A percentile compares a stretch with the other conserved stretches of the same genome.
Conservation (phyloP, 2,888 invertebrate genomes). For the Drosophila mercatorum region DNA sequence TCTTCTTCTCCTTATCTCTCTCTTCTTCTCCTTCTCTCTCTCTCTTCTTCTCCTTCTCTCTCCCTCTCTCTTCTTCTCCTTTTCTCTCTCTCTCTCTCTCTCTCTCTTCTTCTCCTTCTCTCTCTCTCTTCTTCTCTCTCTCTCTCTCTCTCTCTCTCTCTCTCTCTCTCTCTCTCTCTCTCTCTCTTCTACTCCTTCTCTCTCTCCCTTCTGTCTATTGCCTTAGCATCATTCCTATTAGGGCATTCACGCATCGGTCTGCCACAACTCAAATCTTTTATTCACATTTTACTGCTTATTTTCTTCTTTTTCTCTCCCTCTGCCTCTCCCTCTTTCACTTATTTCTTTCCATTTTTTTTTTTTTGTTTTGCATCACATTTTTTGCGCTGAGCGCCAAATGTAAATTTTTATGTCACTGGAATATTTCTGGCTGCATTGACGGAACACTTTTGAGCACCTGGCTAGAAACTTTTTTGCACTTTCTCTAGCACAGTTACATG, state of each 20-base stretch:
- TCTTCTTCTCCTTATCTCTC: not conserved
- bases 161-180: not conserved
- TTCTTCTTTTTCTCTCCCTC: slow-evolving; percentile 3
- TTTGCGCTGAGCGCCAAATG: slow-evolving; percentile 47
- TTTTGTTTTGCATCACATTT: slow-evolving; percentile 5
- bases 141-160: not conserved
- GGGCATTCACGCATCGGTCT: not conserved
- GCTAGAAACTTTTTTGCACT: slow-evolving; percentile 31
- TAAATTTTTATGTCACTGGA: slow-evolving; percentile 61
- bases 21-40: not conserved
- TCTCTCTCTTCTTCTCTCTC: not conserved
- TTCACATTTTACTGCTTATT: slow-evolving; percentile 6
- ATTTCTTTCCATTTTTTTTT: slow-evolving; percentile 10
- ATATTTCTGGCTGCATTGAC: slow-evolving; percentile 42
- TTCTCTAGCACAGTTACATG: slow-evolving; percentile 47
- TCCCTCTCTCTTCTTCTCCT: not conserved
- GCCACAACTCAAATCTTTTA: not conserved
- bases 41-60: not conserved
- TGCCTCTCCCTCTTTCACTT: not conserved
- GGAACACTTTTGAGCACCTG: slow-evolving; percentile 27
- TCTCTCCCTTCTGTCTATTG: not conserved
- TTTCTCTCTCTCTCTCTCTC: not conserved
- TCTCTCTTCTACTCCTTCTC: not conserved
- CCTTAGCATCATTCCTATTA: not conserved
- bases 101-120: not conserved